These are phyloP conservation scores for Origma solitaria DNA, from an alignment of 2,113 vertebrate genomes.

Conservation along the genomic window DNA sequence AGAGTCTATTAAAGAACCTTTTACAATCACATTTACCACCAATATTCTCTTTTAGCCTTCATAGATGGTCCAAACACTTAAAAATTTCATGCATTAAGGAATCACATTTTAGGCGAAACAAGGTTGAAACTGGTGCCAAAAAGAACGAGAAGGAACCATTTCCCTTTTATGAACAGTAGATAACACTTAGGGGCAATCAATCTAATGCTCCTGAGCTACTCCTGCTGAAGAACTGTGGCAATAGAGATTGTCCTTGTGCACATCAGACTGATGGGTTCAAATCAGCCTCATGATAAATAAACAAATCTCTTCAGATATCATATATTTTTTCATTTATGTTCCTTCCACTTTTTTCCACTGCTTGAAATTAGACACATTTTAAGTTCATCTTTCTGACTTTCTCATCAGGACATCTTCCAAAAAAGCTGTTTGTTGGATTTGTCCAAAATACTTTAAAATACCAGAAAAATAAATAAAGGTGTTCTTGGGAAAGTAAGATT, in stretches of 20 bases:
- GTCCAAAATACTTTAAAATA: neutral
- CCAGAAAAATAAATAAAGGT: neutral
- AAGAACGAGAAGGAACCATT: conserved; percentile 45
- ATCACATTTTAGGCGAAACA: conserved; percentile 58
- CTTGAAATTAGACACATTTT: neutral
- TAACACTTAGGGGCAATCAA: conserved; percentile 39
- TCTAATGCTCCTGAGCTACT: neutral
- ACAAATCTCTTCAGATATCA: neutral
- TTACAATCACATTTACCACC: conserved; percentile 45
- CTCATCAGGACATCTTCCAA: neutral
- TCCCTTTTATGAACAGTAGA: conserved; percentile 42
- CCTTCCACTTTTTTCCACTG: neutral
- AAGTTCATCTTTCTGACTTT: neutral
- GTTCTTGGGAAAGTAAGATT: neutral
- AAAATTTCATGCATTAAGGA: conserved; percentile 60
- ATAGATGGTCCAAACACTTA: neutral
- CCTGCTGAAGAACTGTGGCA: neutral
- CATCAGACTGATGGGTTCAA: neutral
- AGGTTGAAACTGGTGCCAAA: conserved; percentile 44
- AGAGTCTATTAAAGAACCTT: conserved; percentile 57
- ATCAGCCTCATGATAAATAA: neutral
- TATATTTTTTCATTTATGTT: neutral
- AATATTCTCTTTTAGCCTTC: conserved; percentile 20
- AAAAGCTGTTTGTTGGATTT: neutral
- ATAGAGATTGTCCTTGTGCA: neutral